These are phyloP conservation scores for Syrista parreyssii DNA, from an alignment of 2,888 invertebrate species.

Conservation along the genomic window DNA sequence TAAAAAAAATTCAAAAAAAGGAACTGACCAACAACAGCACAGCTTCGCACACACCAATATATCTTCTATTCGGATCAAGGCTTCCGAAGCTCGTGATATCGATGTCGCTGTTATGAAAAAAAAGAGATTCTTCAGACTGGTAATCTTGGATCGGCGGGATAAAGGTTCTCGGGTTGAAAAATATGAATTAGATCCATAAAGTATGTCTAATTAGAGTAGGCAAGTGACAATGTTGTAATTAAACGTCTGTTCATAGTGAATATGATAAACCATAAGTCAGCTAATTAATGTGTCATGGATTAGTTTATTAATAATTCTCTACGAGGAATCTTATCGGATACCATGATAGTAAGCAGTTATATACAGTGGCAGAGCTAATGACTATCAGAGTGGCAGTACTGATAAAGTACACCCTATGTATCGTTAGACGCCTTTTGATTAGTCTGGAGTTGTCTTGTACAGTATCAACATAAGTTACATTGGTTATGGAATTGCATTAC, in stretches of 20 bases:
- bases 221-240: background rate
- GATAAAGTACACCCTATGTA: background rate
- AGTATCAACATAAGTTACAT: background rate
- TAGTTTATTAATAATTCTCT: slow-evolving; percentile 34
- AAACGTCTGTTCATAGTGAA: background rate
- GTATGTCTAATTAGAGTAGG: background rate
- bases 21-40: background rate
- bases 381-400: background rate
- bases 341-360: background rate
- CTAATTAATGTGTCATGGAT: slow-evolving; percentile 11
- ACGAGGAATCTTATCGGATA: slow-evolving; percentile 21
- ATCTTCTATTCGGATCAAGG: background rate
- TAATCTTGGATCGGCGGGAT: background rate
- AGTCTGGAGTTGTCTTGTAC: background rate
- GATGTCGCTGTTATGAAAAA: background rate
- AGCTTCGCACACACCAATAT: background rate
- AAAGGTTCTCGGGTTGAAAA: slow-evolving; percentile 28
- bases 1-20: background rate
- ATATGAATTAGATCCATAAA: background rate
- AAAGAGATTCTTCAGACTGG: background rate
- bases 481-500: background rate
- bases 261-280: background rate
- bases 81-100: background rate
- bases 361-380: background rate
- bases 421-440: background rate